Base-by-base conservation (phyloP, 2,888 invertebrate genomes). In the Drosophila phalerata region DNA sequence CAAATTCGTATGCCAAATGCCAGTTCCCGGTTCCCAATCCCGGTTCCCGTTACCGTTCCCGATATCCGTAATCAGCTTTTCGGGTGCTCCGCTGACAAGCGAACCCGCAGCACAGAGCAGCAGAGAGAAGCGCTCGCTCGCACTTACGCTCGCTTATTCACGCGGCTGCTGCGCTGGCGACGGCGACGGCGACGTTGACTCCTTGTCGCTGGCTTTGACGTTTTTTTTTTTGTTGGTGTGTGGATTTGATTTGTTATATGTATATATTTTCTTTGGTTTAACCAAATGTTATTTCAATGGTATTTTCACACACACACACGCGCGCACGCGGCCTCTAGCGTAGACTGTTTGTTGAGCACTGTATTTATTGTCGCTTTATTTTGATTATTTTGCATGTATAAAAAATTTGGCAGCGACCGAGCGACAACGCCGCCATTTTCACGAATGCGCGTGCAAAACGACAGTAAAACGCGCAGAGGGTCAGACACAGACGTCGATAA, bases 331-430 rank as follows among this genome's bases (percentile, higher is more conserved):
- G 65, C 66, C 77, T 73, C 47, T 62, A 53, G 67, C 69, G 51
- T 65, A 67, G 66, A 65, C 70, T 65, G 83, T 77, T 85, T 79
- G 83, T 73, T 89, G 84, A 85, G 84, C 88, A 88, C 87, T 88
- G 88, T 81, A 86, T 87, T 77, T 86, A 91, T 91, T 91, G 69
- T 90, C 87, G 90, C 92, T 92, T 92, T 92, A 92, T 92, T 92
- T 92, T 92, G 92, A 90, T 92, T 91, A 85, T 88, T 88, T 85
- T 89, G 88, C 89, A 91, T 91, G 92, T 92, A 92, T 88, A 92
- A 91, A 90, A 92, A 92, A 92, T 90, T 91, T 91, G 91, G 91
- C 92, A 91, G 91, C 84, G 82, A 85, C 68, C 88, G 71, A 81
- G 73, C 82, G 83, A 88, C 83, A 89, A 89, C 91, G 92, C 91